Percentiles rank a stretch among this genome's conserved stretches.
Conservation (phyloP, 2,888 invertebrate species). For the Mayetiola destructor region DNA sequence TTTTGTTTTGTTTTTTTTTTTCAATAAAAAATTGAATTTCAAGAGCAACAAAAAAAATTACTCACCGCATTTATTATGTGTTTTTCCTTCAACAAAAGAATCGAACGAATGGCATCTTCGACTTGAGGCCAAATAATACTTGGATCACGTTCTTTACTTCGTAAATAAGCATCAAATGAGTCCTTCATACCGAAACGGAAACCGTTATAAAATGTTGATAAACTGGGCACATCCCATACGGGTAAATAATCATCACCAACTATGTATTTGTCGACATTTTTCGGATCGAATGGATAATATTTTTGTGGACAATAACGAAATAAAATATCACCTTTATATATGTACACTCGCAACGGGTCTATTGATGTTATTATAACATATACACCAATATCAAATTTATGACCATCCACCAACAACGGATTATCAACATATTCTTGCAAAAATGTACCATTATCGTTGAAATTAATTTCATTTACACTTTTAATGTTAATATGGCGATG, state of each 20-base stretch:
- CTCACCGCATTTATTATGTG: conserved; percentile 47
- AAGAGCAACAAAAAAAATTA: conserved; percentile 16
- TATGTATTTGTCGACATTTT: conserved; percentile 74
- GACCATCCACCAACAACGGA: conserved; percentile 79
- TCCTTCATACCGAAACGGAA: conserved; percentile 74
- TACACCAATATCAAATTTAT: conserved; percentile 94
- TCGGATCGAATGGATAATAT: conserved; percentile 80
- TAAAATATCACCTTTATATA: conserved; percentile 76
- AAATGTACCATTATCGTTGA: conserved; percentile 58
- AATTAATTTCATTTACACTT: conserved; percentile 52
- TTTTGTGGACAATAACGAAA: conserved; percentile 79
- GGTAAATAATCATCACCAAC: conserved; percentile 90
- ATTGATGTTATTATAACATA: conserved; percentile 85
- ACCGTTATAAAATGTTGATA: conserved; percentile 52
- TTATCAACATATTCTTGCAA: conserved; percentile 81
- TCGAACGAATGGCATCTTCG: conserved; percentile 57
- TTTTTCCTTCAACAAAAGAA: conserved; percentile 55
- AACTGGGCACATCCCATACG: conserved; percentile 77
- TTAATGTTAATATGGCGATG: conserved; percentile 76
- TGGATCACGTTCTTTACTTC: conserved; percentile 53
- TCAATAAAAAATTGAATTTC: neutral
- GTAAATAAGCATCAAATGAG: conserved; percentile 63
- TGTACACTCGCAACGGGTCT: conserved; percentile 76
- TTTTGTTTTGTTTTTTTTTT: neutral
- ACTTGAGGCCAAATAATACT: conserved; percentile 64